Evolutionary conservation across 23 tunicate genomes (phyloP).

Genomic region (Ascidia mentula): DNA sequence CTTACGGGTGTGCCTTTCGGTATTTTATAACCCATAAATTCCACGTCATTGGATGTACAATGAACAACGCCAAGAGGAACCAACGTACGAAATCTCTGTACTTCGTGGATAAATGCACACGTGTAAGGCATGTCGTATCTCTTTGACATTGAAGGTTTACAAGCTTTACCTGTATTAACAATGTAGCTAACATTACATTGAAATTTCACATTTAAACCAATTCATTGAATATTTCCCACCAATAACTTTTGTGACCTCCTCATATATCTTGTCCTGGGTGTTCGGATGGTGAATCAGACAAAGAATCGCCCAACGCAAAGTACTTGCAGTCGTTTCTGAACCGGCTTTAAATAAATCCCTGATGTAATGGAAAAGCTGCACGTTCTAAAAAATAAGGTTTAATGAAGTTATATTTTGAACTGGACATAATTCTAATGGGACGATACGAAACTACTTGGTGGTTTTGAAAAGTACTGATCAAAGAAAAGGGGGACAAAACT

Average conservation of each 20-base stretch:
- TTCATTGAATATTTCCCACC: no score
- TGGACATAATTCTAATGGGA: no score
- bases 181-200: no score
- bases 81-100: slow-evolving; percentile 17
- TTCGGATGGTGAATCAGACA: slow-evolving; percentile 18
- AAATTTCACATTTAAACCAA: no score
- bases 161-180: neutral
- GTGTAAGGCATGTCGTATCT: slow-evolving; percentile 32
- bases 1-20: slow-evolving; percentile 9
- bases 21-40: slow-evolving; percentile 1
- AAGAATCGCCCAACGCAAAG: slow-evolving; percentile 36
- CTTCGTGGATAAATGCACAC: slow-evolving; percentile 23
- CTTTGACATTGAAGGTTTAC: slow-evolving; percentile 25
- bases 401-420: no score
- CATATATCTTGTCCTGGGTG: slow-evolving; percentile 23
- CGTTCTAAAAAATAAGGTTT: no score
- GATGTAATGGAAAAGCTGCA: slow-evolving; percentile 17
- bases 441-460: no score
- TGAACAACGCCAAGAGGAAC: slow-evolving; percentile 10
- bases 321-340: slow-evolving; percentile 45
- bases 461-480: no score
- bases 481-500: no score
- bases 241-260: slow-evolving; percentile 29
- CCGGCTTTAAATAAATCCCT: slow-evolving; percentile 42
- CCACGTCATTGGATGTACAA: slow-evolving; percentile 1